Evolutionary conservation across 2,113 vertebrate genomes (phyloP), one percentile per base, ranked within the genome.

Genomic region (Gobius niger): DNA sequence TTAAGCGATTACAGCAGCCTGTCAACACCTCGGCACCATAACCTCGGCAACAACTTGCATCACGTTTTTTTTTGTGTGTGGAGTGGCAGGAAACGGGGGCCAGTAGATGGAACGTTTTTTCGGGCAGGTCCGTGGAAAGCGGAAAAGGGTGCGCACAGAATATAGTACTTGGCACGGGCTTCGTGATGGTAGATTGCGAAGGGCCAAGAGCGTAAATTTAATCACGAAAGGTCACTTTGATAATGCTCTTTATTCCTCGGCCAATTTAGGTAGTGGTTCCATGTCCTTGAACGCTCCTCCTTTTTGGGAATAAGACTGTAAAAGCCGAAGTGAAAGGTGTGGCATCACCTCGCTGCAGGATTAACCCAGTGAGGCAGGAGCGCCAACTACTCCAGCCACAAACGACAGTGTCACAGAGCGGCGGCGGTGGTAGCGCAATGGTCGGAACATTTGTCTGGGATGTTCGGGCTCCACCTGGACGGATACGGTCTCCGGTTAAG

Each of bases 151-250:
- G 54, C 54, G 14, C 54, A 40, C 51, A 52, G 9, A 34, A 34
- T 34, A 34, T 46, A 14, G 1, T 8, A 40, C 24, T 40, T 57
- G 54, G 54, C 54, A 57, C 24, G 40, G 10, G 7, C 7, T 57
- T 57, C 54, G 13, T 7, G 24, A 19, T 15, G 54, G 54, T 57
- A 19, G 54, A 57, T 15, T 57, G 19, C 40, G 12, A 24, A 10
- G 12, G 18, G 18, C 11, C 2, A 6, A 34, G 53, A 19, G 11
- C 24, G 24, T 40, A 15, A 34, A 57, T 57, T 40, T 57, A 57
- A 57, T 57, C 19, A 57, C n/a, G 12, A 57, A 13, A 57, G 54
- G 54, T 57, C 54, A 57, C 54, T 40, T 57, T 57, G 54, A 57
- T 11, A 57, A 57, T 40, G 14, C 5, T 57, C 24, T 57, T 57